Percentiles rank a stretch among this genome's conserved stretches.
These are phyloP conservation scores for Geophilus truncorum DNA, from an alignment of 2,888 invertebrate species.

Conservation along the genomic window DNA sequence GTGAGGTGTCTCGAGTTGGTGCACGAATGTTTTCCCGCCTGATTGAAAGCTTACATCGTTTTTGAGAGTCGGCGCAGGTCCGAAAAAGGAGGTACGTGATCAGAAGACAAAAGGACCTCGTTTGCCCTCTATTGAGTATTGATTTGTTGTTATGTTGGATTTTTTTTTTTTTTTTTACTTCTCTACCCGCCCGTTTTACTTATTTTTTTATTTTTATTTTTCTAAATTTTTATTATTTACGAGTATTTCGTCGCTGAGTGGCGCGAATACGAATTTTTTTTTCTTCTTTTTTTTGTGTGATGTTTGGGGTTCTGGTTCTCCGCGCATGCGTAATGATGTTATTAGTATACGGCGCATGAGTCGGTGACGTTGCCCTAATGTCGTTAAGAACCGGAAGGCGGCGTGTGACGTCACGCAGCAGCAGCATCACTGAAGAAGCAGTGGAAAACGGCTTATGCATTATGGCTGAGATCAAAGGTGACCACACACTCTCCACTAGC, in stretches of 20 bases:
- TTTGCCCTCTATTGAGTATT: slow-evolving; percentile 15
- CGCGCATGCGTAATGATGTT: not conserved
- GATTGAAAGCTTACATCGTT: slow-evolving; percentile 20
- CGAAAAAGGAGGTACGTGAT: not conserved
- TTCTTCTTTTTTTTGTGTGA: not conserved
- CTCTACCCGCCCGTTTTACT: too few species aligned
- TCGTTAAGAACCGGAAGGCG: slow-evolving; percentile 15
- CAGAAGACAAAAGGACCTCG: slow-evolving; percentile 15
- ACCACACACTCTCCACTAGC: not conserved
- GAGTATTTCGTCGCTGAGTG: too few species aligned
- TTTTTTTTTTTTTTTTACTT: not conserved
- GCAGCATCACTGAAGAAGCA: not conserved
- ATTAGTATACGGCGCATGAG: slow-evolving; percentile 2
- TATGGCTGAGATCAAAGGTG: slow-evolving; percentile 10
- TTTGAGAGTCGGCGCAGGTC: slow-evolving; percentile 14
- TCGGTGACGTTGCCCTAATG: not conserved
- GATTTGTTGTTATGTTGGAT: slow-evolving; percentile 2
- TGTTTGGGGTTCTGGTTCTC: not conserved
- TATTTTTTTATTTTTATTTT: slow-evolving; percentile 22
- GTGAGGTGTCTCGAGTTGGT: slow-evolving; percentile 1
- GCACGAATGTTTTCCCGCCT: slow-evolving; percentile 18
- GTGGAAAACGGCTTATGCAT: slow-evolving; percentile 19
- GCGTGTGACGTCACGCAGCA: not conserved
- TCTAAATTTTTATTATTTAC: not conserved
- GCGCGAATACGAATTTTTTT: not conserved